These are phyloP conservation scores for Clarias batrachus DNA, from an alignment of 2,113 vertebrate species.

Conservation along the genomic window DNA sequence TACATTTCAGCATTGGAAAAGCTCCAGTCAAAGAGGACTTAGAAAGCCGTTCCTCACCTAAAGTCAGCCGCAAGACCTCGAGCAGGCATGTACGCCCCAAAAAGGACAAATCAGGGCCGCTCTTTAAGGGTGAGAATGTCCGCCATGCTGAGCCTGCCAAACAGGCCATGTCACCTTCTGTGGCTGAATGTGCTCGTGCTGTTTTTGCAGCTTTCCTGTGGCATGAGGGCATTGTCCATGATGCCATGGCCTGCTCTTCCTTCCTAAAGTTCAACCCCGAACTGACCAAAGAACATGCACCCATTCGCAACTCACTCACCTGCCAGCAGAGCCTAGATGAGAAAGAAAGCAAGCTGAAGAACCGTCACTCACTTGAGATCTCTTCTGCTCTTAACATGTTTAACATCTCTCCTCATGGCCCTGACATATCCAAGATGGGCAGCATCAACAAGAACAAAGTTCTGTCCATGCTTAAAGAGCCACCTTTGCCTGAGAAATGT, in stretches of 20 bases:
- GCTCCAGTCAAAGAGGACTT: constrained; percentile 91
- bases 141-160: constrained; percentile 89
- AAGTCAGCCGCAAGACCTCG: constrained; percentile 91
- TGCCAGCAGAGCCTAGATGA: constrained; percentile 86
- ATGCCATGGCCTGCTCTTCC: constrained; percentile 98
- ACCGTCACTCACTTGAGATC: constrained; percentile 96
- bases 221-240: constrained; percentile 98
- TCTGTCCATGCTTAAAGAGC: constrained; percentile 96
- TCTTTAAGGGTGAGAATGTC: constrained; percentile 87
- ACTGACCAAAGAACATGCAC: constrained; percentile 94
- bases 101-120: constrained; percentile 92
- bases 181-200: constrained; percentile 92
- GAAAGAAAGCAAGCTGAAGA: constrained; percentile 95
- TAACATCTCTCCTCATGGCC: constrained; percentile 94
- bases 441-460: constrained; percentile 99
- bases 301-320: constrained; percentile 88
- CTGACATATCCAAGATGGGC: constrained; percentile 99
- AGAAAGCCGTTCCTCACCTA: constrained; percentile 92
- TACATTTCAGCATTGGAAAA: constrained; percentile 98
- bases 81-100: constrained; percentile 89
- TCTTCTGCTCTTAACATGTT: constrained; percentile 98
- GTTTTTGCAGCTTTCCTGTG: constrained; percentile 96
- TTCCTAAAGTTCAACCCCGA: constrained; percentile 98
- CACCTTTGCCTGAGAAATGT: constrained; percentile 92
- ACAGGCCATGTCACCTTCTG: constrained; percentile 97